A percentile compares a stretch with the other conserved stretches of the same genome.
Evolutionary conservation across 2,797 vertebrate genomes (phyloP).

Genomic region (Bradypodion pumilum): DNA sequence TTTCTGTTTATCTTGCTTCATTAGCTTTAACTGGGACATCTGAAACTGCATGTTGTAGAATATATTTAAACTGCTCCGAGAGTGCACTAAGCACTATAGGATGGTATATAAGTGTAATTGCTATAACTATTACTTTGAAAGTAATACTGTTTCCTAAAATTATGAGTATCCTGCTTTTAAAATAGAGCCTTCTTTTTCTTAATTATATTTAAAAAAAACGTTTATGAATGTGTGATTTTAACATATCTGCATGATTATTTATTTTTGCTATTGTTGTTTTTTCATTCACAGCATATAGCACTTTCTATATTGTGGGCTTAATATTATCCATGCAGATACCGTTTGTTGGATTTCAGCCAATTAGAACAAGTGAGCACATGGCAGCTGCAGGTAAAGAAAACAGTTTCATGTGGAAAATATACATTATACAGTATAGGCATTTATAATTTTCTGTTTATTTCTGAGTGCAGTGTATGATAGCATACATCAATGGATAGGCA

Average conservation of each 20-base stretch:
- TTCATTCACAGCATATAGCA: conserved; percentile 89
- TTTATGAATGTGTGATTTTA: neutral
- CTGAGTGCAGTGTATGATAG: neutral
- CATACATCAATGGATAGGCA: neutral
- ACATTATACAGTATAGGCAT: conserved; percentile 22
- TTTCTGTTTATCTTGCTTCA: neutral
- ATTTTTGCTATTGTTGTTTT: conserved; percentile 46
- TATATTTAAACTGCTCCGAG: no score
- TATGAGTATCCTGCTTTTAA: neutral
- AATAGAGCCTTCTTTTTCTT: neutral
- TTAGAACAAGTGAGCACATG: conserved; percentile 99
- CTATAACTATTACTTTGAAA: neutral
- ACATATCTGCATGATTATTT: conserved; percentile 36
- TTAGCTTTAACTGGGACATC: neutral
- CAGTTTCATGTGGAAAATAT: neutral
- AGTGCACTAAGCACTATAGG: no score
- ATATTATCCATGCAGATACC: conserved; percentile 98
- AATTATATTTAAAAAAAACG: neutral
- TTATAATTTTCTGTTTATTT: neutral
- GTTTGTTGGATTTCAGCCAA: conserved; percentile 98
- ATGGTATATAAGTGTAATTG: no score
- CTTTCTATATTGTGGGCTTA: conserved; percentile 96
- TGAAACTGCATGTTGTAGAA: neutral
- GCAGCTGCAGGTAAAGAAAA: conserved; percentile 89
- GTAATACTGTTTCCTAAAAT: neutral